Base-by-base conservation (phyloP, 2,888 invertebrate species). In the Steromphala cineraria region DNA sequence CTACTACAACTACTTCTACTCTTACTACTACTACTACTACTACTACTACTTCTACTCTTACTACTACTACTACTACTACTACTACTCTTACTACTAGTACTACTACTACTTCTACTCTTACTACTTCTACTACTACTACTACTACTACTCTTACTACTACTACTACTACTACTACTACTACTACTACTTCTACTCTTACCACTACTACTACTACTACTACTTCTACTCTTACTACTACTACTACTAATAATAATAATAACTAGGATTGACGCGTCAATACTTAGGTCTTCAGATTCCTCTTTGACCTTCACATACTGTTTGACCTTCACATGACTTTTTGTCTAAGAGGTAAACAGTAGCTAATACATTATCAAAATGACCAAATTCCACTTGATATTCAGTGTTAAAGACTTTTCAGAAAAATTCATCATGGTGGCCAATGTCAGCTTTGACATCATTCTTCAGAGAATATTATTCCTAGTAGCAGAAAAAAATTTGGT, bases 1-100 rank as follows among this genome's bases (percentile, higher is more conserved):
- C 53, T 71, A 40, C 56, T 24, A 53, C 53, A 56, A 78, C 28
- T 56, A 55, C 62, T 78, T 52, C 5, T 76, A 76, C 46, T 46
- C 46, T 19, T 46, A 46, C 0, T 53, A 78, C 56, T 52, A 56
- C 1, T 55, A 36, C 24, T 78, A 55, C 56, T 56, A 55, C 24
- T 62, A 62, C 56, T 52, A n/a, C 10, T 7, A 8, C 13, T 19
- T 4, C 36, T 36, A 7, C 36, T 4, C 4, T 36, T 56, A n/a
- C 7, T 56, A 13, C 24, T 56, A 8, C 56, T 56, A 56, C 56
- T 24, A n/a, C n/a, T 56, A 56, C 10, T n/a, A 15, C 56, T n/a
- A 56, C 24, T n/a, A 15, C 56, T n/a, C 7, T 19, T 56, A n/a
- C 56, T n/a, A 56, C 56, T 56, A 8, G n/a, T 56, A 56, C 56